Conservation (phyloP, 2,888 invertebrate genomes). For the Leucophenga montana region DNA sequence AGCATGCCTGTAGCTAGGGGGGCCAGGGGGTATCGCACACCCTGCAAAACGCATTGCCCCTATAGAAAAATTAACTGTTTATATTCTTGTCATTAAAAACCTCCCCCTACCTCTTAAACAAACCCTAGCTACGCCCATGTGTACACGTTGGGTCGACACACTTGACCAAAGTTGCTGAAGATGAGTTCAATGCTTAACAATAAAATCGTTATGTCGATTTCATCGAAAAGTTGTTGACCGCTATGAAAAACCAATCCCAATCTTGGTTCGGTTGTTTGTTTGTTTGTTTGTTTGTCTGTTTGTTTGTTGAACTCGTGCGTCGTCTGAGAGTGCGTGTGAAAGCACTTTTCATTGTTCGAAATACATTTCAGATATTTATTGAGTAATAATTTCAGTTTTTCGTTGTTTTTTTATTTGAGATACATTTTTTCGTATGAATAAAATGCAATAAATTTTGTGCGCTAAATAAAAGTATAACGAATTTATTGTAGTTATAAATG, state of each 20-base stretch:
- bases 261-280: background rate
- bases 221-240: conserved; percentile 8
- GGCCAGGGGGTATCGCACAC: no score
- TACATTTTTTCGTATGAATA: background rate
- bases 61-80: no score
- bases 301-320: background rate
- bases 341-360: conserved; percentile 14
- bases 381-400: background rate
- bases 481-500: background rate
- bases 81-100: no score
- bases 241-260: background rate
- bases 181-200: conserved; percentile 14
- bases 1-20: no score
- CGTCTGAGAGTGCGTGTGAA: conserved; percentile 7
- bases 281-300: background rate
- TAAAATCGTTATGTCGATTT: conserved; percentile 2
- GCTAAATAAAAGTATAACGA: conserved; percentile 17
- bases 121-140: no score
- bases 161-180: background rate
- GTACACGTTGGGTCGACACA: background rate
- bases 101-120: no score
- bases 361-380: conserved; percentile 2
- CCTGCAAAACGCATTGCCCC: no score
- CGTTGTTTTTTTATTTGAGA: no score
- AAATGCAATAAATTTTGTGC: conserved; percentile 7